Evolutionary conservation across 1,140 invertebrate species (phyloP).

Genomic region (Apocrypta bakeri): DNA sequence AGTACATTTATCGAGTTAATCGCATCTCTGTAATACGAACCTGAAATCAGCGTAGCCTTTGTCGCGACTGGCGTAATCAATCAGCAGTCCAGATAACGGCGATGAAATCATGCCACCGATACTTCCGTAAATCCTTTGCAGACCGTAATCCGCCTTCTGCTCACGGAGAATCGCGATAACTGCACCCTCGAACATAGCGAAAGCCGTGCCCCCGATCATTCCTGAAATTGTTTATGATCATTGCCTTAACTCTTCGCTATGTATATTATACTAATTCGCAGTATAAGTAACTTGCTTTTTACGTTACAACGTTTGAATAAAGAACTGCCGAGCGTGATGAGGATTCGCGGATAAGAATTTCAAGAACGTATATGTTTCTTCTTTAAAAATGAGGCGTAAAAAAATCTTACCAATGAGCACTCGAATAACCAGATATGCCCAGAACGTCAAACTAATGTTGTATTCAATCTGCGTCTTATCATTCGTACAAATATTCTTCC

Average conservation of each 20-base stretch:
- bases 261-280: background rate
- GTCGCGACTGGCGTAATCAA: constrained; percentile 79
- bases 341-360: no score
- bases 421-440: constrained; percentile 83
- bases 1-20: no score
- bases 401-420: constrained; percentile 79
- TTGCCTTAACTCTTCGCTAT: no score
- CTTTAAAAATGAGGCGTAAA: no score
- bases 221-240: constrained; percentile 53
- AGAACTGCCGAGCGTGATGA: no score
- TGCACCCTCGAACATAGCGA: constrained; percentile 89
- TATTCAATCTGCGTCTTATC: constrained; percentile 76
- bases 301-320: background rate
- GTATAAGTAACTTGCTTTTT: background rate
- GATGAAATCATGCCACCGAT: constrained; percentile 88
- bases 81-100: constrained; percentile 83
- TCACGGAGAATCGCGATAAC: constrained; percentile 86
- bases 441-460: constrained; percentile 82
- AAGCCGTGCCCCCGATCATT: constrained; percentile 83
- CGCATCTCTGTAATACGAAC: constrained; percentile 73
- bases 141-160: constrained; percentile 86
- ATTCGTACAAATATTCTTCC: constrained; percentile 79
- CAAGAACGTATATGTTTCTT: no score
- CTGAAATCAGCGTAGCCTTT: constrained; percentile 83
- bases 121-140: constrained; percentile 86